These are phyloP conservation scores for Empis livida DNA, from an alignment of 2,888 invertebrate species.

Conservation along the genomic window DNA sequence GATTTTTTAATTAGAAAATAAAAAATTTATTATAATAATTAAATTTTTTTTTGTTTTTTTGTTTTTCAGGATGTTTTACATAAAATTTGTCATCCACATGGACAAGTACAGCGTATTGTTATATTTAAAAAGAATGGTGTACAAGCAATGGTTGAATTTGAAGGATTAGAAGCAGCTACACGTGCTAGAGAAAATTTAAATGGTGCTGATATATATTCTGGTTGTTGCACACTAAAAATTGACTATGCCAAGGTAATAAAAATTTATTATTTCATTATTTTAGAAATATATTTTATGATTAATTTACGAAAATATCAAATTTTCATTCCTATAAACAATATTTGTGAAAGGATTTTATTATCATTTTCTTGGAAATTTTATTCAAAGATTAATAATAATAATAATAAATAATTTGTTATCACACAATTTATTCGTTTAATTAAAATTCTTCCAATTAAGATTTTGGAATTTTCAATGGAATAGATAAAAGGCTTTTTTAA, in stretches of 20 bases:
- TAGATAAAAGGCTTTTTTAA: too few species aligned
- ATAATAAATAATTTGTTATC: too few species aligned
- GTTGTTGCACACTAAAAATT: conserved; percentile 97
- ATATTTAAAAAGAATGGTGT: conserved; percentile 98
- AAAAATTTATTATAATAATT: background rate
- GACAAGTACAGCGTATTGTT: conserved; percentile 92
- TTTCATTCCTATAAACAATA: too few species aligned
- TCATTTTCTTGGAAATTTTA: too few species aligned
- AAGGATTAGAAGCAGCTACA: conserved; percentile 84
- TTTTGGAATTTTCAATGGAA: too few species aligned
- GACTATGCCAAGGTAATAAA: conserved; percentile 98
- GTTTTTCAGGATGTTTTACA: conserved; percentile 82
- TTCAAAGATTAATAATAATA: too few species aligned
- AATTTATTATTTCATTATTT: too few species aligned
- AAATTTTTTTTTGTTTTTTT: conserved; percentile 1
- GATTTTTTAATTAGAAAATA: background rate
- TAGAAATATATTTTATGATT: too few species aligned
- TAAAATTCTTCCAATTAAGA: too few species aligned
- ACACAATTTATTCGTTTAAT: too few species aligned
- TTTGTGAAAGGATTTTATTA: too few species aligned
- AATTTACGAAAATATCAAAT: too few species aligned
- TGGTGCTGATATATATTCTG: conserved; percentile 98
- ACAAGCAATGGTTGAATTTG: conserved; percentile 99
- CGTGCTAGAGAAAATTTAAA: conserved; percentile 89
- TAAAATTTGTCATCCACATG: conserved; percentile 91